Evolutionary conservation across 2,797 vertebrate genomes (phyloP).

Genomic region (Columba guinea): DNA sequence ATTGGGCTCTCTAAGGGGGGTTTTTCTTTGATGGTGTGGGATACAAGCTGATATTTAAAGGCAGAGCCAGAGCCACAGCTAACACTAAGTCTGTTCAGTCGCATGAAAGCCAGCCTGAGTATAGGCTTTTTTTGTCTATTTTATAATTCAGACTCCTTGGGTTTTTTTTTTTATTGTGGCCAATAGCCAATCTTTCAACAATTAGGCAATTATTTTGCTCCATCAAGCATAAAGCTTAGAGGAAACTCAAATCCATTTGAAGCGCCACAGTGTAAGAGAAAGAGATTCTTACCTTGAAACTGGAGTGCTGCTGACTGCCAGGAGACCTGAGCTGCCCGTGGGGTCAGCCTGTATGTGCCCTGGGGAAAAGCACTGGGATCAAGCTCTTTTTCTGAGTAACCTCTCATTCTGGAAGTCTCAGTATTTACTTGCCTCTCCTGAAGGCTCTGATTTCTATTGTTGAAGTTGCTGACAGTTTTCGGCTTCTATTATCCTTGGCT

Average conservation of each 20-base stretch:
- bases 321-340: not conserved
- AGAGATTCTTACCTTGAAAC: not conserved
- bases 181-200: not conserved
- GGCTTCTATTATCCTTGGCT: not conserved
- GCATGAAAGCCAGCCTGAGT: not conserved
- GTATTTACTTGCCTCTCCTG: not conserved
- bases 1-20: not conserved
- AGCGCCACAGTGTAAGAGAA: not conserved
- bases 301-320: not conserved
- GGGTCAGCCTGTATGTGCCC: not conserved
- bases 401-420: not conserved
- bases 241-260: slow-evolving; percentile 13
- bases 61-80: not conserved
- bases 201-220: not conserved
- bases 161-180: not conserved
- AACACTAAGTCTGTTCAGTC: not conserved
- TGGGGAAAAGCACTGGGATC: not conserved
- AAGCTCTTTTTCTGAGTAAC: not conserved
- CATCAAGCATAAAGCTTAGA: not conserved
- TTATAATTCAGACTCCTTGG: not conserved
- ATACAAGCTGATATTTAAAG: not conserved
- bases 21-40: not conserved
- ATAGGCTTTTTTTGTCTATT: not conserved
- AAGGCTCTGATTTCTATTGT: slow-evolving; percentile 6
- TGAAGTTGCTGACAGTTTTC: not conserved